Evolutionary conservation across 2,113 vertebrate species (phyloP).

Genomic region (Sclerurus mexicanus): DNA sequence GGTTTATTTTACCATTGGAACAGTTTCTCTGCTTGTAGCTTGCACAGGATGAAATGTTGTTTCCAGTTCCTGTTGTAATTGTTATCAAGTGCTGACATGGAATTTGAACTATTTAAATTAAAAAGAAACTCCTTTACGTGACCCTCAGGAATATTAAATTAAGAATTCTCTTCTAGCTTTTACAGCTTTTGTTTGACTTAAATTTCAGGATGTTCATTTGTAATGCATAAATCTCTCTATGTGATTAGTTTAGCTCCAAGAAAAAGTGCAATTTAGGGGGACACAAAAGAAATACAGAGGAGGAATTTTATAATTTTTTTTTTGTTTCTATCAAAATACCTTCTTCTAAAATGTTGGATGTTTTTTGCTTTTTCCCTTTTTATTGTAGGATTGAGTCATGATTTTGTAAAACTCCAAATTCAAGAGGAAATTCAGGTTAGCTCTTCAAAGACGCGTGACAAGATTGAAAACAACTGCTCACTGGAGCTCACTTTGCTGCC

Average conservation of each 20-base stretch:
- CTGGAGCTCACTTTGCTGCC: constrained; percentile 48
- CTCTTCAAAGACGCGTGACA: background rate
- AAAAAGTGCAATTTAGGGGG: background rate
- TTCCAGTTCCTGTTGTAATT: background rate
- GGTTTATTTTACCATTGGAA: background rate
- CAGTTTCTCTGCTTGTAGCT: background rate
- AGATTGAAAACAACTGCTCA: constrained; percentile 57
- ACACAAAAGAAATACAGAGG: background rate
- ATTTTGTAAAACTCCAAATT: constrained; percentile 41
- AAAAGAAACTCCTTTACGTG: background rate
- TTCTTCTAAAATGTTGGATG: background rate
- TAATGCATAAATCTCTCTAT: background rate
- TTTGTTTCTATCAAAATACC: background rate
- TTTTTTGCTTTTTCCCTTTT: background rate
- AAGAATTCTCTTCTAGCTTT: background rate
- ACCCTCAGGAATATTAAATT: background rate
- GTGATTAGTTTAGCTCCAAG: background rate
- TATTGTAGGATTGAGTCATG: background rate
- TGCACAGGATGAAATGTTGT: background rate
- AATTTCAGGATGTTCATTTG: background rate
- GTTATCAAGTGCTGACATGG: background rate
- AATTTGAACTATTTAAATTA: background rate
- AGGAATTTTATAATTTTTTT: background rate
- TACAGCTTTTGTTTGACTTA: background rate
- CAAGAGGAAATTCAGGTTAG: constrained; percentile 41